phyloP scores from a whole-genome alignment of 2,113 vertebrate genomes.

The Ascaphus truei region DNA sequence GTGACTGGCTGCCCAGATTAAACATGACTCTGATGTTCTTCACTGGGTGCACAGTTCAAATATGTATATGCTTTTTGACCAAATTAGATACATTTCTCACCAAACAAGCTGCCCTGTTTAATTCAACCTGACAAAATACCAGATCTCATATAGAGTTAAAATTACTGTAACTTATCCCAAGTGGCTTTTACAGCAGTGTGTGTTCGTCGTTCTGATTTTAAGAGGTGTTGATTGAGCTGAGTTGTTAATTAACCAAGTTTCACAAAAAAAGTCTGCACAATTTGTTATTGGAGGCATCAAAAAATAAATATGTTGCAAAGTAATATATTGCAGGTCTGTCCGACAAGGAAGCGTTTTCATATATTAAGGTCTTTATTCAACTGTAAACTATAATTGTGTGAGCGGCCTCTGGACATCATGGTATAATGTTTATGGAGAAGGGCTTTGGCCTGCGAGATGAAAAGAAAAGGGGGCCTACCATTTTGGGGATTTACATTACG shows the following conservation, averaged over 20 bases:
- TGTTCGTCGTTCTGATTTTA: neutral
- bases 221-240: neutral
- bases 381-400: too few species aligned
- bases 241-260: conserved; percentile 11
- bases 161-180: too few species aligned
- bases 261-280: neutral
- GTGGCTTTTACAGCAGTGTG: neutral
- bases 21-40: neutral
- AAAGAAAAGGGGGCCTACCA: too few species aligned
- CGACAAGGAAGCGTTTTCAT: too few species aligned
- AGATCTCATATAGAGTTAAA: neutral
- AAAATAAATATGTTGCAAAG: too few species aligned
- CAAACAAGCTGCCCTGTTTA: neutral
- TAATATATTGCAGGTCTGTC: too few species aligned
- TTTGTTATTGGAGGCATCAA: neutral
- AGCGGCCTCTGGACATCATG: too few species aligned
- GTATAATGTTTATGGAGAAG: too few species aligned
- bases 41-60: too few species aligned
- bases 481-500: too few species aligned
- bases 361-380: too few species aligned
- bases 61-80: neutral
- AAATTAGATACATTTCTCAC: neutral
- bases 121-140: neutral
- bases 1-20: neutral
- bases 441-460: too few species aligned